Conservation (phyloP, 2,113 vertebrate genomes). For the rabbit (Oryctolagus cuniculus) region DNA sequence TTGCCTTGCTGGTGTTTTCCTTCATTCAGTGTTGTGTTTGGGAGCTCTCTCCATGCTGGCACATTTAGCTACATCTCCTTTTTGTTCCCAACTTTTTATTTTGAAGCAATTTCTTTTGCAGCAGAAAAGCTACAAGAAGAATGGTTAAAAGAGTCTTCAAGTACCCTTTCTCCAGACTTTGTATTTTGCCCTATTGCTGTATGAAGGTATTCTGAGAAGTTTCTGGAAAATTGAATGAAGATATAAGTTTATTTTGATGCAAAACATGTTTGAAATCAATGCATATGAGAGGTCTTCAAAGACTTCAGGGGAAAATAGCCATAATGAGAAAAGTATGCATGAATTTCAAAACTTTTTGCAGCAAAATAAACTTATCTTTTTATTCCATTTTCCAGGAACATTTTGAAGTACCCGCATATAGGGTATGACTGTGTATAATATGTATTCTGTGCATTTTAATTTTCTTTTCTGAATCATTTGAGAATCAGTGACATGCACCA, state of each 20-base stretch:
- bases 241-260: too few species aligned
- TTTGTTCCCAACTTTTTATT: background rate
- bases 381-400: too few species aligned
- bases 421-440: background rate
- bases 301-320: too few species aligned
- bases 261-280: too few species aligned
- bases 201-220: too few species aligned
- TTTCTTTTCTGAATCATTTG: slow-evolving; percentile 11
- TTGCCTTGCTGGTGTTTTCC: background rate
- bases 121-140: background rate
- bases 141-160: background rate
- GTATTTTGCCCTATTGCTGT: background rate
- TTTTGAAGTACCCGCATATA: too few species aligned
- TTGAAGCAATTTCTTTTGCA: background rate
- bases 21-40: background rate
- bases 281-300: too few species aligned
- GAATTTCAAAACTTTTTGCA: too few species aligned
- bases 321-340: too few species aligned
- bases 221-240: too few species aligned
- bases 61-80: background rate
- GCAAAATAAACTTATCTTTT: too few species aligned
- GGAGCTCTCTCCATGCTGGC: background rate
- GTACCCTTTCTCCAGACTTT: background rate
- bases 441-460: background rate
- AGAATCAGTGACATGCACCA: background rate